Evolutionary conservation across 2,797 vertebrate genomes (phyloP).

Genomic region (Galagoides demidoff): DNA sequence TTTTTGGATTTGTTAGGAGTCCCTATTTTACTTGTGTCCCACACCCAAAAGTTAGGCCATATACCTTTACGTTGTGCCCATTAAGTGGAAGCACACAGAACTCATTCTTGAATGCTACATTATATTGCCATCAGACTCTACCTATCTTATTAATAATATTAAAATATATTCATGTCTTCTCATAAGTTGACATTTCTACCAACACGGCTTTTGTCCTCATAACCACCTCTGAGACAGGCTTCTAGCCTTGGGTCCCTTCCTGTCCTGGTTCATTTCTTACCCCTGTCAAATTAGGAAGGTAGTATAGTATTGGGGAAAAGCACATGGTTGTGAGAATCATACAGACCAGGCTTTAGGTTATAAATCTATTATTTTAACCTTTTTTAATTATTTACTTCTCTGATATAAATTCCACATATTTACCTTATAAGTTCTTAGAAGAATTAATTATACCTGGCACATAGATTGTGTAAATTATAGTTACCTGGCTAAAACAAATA

Average conservation of each 20-base stretch:
- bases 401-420: not conserved
- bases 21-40: too few species aligned
- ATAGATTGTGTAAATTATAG: conserved; percentile 1
- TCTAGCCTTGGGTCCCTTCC: not conserved
- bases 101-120: not conserved
- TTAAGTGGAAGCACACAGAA: not conserved
- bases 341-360: not conserved
- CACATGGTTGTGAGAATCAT: not conserved
- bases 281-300: not conserved
- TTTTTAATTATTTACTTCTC: not conserved
- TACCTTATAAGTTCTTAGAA: not conserved
- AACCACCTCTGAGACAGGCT: not conserved
- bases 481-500: conserved; percentile 29
- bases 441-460: not conserved
- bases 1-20: too few species aligned
- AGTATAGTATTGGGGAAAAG: not conserved
- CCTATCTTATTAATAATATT: not conserved
- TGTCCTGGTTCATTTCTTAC: not conserved
- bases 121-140: not conserved
- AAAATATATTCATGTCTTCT: not conserved
- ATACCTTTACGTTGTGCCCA: too few species aligned
- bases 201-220: not conserved
- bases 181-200: not conserved
- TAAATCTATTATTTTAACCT: not conserved
- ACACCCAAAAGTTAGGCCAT: too few species aligned